Evolutionary conservation across 2,888 invertebrate species (phyloP).

Genomic region (Dexiosoma caninum): DNA sequence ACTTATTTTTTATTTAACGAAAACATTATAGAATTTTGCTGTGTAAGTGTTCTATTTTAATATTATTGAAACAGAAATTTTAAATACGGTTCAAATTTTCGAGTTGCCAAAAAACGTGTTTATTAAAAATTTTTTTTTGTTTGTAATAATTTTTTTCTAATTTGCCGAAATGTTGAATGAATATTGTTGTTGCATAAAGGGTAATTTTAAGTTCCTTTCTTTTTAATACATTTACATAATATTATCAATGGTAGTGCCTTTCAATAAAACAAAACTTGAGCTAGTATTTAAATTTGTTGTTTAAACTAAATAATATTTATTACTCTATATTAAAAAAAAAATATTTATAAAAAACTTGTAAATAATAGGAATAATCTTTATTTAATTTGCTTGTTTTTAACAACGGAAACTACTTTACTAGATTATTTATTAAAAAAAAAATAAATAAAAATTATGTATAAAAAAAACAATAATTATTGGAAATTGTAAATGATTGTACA

Average conservation of each 20-base stretch:
- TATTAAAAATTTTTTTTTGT: conserved; percentile 41
- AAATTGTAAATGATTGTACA: conserved; percentile 59
- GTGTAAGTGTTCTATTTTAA: conserved; percentile 60
- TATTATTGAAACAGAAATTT: conserved; percentile 41
- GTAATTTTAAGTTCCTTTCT: background rate
- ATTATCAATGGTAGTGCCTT: conserved; percentile 48
- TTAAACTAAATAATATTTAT: conserved; percentile 62
- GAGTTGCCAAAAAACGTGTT: conserved; percentile 59
- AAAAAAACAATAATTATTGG: conserved; percentile 58
- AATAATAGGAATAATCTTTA: conserved; percentile 59
- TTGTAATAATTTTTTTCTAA: conserved; percentile 60
- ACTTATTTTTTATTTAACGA: conserved; percentile 18
- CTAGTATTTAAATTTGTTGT: conserved; percentile 57
- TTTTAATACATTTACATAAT: background rate
- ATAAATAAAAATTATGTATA: conserved; percentile 58
- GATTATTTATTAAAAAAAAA: conserved; percentile 50
- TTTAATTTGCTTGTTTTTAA: conserved; percentile 51
- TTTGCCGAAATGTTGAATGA: conserved; percentile 70
- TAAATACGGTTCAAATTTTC: conserved; percentile 63
- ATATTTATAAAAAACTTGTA: conserved; percentile 54
- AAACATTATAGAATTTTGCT: conserved; percentile 26
- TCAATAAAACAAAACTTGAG: conserved; percentile 59
- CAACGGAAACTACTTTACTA: conserved; percentile 66
- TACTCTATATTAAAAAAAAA: conserved; percentile 61
- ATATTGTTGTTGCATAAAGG: conserved; percentile 28